phyloP scores from a whole-genome alignment of 1,140 invertebrate species.

The Rhopalosiphum maidis region DNA sequence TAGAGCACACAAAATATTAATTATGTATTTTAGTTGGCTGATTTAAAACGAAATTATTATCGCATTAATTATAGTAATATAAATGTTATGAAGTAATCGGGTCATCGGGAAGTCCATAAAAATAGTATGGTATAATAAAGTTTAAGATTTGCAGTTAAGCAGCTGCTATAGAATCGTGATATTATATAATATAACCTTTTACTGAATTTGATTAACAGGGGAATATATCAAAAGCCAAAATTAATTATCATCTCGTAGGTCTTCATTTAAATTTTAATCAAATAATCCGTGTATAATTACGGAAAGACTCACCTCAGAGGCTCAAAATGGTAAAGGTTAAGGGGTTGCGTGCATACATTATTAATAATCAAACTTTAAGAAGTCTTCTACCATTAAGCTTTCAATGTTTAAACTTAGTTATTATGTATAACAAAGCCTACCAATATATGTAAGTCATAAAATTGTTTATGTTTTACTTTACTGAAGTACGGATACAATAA shows the following conservation, averaged over 20 bases:
- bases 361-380: slow-evolving; percentile 50
- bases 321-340: slow-evolving; percentile 10
- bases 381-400: slow-evolving; percentile 4
- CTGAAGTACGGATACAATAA: neutral
- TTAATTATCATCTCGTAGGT: slow-evolving; percentile 32
- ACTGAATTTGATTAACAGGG: slow-evolving; percentile 36
- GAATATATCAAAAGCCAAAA: slow-evolving; percentile 37
- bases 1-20: neutral
- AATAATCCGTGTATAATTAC: slow-evolving; percentile 47
- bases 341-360: slow-evolving; percentile 20
- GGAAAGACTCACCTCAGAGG: slow-evolving; percentile 14
- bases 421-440: neutral
- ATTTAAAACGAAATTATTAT: neutral
- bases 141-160: neutral
- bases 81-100: neutral
- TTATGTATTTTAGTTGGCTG: neutral
- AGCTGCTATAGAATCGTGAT: neutral
- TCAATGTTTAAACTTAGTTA: slow-evolving; percentile 31
- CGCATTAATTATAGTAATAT: neutral
- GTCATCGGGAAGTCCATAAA: neutral
- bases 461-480: neutral
- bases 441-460: neutral
- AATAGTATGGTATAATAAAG: neutral
- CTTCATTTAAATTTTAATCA: slow-evolving; percentile 50
- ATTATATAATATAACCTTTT: neutral